phyloP scores from a whole-genome alignment of 2,888 invertebrate species.

The Frankliniella intonsa region DNA sequence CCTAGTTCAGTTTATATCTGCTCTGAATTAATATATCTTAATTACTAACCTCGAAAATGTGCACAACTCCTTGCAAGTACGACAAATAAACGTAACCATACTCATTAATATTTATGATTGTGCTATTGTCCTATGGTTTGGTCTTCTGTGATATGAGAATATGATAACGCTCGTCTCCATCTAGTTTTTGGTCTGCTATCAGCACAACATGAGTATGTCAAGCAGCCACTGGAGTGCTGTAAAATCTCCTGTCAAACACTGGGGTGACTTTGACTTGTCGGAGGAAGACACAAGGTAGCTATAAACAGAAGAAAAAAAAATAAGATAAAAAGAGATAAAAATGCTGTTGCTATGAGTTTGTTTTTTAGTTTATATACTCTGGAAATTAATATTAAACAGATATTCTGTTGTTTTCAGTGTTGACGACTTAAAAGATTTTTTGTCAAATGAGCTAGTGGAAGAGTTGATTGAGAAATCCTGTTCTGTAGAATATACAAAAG shows the following conservation, averaged over 20 bases:
- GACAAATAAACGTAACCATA: no score
- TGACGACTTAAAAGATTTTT: background rate
- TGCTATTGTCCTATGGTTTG: no score
- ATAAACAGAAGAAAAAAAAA: background rate
- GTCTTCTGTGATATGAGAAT: no score
- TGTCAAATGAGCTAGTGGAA: background rate
- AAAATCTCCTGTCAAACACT: background rate
- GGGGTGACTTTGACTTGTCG: background rate
- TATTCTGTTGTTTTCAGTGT: background rate
- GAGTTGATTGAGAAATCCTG: slow-evolving; percentile 3
- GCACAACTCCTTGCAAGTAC: no score
- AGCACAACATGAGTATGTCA: background rate
- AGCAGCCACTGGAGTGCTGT: background rate
- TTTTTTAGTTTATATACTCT: background rate
- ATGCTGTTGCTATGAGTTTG: background rate
- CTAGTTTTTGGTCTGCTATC: no score
- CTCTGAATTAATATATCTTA: no score
- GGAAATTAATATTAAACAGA: background rate
- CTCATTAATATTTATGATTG: no score
- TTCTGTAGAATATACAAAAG: background rate
- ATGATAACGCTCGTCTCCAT: no score
- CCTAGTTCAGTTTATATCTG: no score
- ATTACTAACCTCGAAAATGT: no score
- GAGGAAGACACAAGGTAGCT: background rate
- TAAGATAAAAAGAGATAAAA: background rate